Base-by-base conservation (phyloP, 2,888 invertebrate species). In the Notodonta ziczac region DNA sequence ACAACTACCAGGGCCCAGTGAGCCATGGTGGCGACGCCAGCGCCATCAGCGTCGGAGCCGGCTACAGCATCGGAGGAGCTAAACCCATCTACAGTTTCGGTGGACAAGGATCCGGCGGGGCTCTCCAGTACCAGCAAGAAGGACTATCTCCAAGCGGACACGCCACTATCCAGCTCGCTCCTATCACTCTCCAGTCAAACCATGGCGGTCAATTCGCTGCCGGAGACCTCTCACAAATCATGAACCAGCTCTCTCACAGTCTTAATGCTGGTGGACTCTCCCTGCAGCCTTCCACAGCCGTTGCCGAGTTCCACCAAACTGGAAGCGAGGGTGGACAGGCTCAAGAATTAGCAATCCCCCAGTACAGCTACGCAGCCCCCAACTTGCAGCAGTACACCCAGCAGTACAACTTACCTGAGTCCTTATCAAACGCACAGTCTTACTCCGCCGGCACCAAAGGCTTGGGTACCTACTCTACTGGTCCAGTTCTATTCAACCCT, bases 391-490 rank as follows among this genome's bases (percentile, higher is more conserved):
- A 88, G 61, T 90, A 86, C 60, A 82, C 73, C 56, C 62, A 84
- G 24, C 80, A 88, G 60, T 90, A 87, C 60, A 83, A 75, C 61
- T 65, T 86, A n/a, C 81, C 83, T 42, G 88, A 89, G 60, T 84
- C 86, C 60, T 68, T 80, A 42, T 80, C 78, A 5, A 83, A 81
- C 58, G 81, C 83, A 42, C 91, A 92, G 39, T 81, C 89, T 8
- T 94, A 94, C 66, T 87, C 92, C 44, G 72, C 85, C 46, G 90
- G 90, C 48, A 83, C 86, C n/a, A 93, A 94, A 68, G 93, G 94
- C 35, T 81, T 94, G 16, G 87, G 93, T 46, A 89, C 92, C 14
- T 94, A 88, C 57, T 87, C 92, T 24, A 91, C 91, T 61, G 90
- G 92, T 32, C 93, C 94, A 14, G 92, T 93, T 9, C 70, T 92